Percentiles rank a stretch among this genome's conserved stretches.
Evolutionary conservation across 1,140 invertebrate species (phyloP).

Genomic region (Gonatopus flavifemur): DNA sequence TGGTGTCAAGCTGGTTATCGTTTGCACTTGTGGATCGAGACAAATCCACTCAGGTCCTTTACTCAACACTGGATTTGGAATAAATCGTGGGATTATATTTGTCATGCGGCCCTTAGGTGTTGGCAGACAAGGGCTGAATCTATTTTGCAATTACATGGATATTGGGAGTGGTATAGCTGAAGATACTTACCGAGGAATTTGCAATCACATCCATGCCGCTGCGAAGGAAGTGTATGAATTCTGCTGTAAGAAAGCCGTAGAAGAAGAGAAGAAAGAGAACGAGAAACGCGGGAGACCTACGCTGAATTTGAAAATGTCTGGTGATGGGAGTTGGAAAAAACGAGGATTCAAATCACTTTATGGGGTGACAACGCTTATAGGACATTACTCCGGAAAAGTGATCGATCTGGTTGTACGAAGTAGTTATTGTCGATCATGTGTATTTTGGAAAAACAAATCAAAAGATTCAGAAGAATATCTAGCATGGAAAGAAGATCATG

Average conservation of each 20-base stretch:
- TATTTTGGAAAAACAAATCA: conserved; percentile 19
- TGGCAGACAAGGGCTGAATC: conserved; percentile 20
- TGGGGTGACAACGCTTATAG: conserved; percentile 23
- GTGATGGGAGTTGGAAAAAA: conserved; percentile 33
- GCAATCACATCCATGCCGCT: conserved; percentile 6
- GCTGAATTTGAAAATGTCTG: conserved; percentile 25
- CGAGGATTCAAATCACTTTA: conserved; percentile 31
- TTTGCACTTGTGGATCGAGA: conserved; percentile 13
- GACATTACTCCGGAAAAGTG: conserved; percentile 22
- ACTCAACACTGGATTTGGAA: conserved; percentile 23
- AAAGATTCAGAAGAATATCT: conserved; percentile 10
- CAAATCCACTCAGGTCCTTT: conserved; percentile 16
- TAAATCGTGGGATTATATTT: conserved; percentile 27
- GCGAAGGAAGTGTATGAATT: conserved; percentile 16
- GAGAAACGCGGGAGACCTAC: conserved; percentile 10
- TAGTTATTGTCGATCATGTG: conserved; percentile 19
- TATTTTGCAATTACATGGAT: conserved; percentile 22
- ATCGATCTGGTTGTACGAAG: conserved; percentile 28
- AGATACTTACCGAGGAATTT: conserved; percentile 14
- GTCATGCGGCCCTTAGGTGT: too few relatives aligned
- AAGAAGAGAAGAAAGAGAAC: conserved; percentile 19
- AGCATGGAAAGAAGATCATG: conserved; percentile 15
- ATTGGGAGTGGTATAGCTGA: too few relatives aligned
- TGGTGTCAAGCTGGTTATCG: conserved; percentile 21
- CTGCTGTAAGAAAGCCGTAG: conserved; percentile 10